Evolutionary conservation across 2,797 vertebrate species (phyloP).

Genomic region (Alauda arvensis): DNA sequence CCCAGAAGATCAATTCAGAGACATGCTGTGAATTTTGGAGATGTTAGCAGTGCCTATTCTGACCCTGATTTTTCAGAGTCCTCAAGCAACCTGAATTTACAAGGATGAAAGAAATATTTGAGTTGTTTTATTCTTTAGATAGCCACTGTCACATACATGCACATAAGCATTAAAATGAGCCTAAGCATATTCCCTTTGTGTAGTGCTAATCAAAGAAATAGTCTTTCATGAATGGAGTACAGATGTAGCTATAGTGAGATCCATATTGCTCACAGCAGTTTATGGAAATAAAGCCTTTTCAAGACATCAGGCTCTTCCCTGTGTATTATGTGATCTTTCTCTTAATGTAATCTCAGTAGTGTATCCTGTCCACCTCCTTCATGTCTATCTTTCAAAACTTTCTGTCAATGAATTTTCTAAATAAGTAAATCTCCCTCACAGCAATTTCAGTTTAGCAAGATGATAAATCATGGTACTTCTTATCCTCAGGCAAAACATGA

Average conservation of each 20-base stretch:
- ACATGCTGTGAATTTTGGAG: not conserved
- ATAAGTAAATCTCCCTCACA: not conserved
- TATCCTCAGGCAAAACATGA: not conserved
- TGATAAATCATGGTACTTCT: not conserved
- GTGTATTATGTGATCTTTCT: not conserved
- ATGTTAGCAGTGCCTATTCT: not conserved
- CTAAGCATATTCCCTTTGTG: not conserved
- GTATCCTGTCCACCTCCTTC: not conserved
- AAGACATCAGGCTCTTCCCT: not conserved
- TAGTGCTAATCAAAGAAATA: not conserved
- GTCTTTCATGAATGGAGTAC: not conserved
- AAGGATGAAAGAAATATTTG: not conserved
- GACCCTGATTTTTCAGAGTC: slow-evolving; percentile 9
- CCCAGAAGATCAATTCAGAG: slow-evolving; percentile 28
- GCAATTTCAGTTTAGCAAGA: not conserved
- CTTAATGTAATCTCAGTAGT: not conserved
- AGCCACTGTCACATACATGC: not conserved
- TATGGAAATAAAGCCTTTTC: not conserved
- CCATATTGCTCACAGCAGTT: not conserved
- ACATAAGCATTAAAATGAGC: not conserved
- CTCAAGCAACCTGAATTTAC: not conserved
- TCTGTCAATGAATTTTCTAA: not conserved
- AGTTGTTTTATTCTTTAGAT: not conserved
- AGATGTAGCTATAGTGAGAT: not conserved
- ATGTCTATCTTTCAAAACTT: not conserved